These are phyloP conservation scores for Campaea margaritaria DNA, from an alignment of 2,888 invertebrate genomes.

Conservation along the genomic window DNA sequence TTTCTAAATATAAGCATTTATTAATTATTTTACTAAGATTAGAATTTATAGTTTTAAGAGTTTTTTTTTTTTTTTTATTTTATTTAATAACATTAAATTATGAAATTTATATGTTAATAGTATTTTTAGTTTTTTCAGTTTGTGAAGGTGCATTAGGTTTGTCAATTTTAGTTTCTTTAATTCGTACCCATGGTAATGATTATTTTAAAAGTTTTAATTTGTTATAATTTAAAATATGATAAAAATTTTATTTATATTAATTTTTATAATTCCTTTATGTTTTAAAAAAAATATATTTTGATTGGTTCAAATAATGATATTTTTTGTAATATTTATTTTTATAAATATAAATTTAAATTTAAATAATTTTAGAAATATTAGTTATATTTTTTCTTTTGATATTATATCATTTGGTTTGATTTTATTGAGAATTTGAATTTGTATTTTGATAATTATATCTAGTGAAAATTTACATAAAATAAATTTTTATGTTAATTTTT, in stretches of 20 bases:
- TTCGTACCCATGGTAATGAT: conserved; percentile 87
- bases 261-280: conserved; percentile 81
- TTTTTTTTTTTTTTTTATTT: conserved; percentile 81
- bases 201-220: conserved; percentile 85
- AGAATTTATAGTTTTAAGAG: conserved; percentile 85
- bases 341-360: conserved; percentile 66
- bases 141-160: conserved; percentile 88
- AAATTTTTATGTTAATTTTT: conserved; percentile 78
- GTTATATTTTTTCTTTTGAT: conserved; percentile 80
- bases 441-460: conserved; percentile 84
- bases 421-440: conserved; percentile 86
- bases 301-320: conserved; percentile 81
- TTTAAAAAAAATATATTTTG: conserved; percentile 81
- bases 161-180: conserved; percentile 86
- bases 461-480: conserved; percentile 77
- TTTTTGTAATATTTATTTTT: conserved; percentile 80
- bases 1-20: conserved; percentile 85
- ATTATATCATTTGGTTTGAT: conserved; percentile 82
- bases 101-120: conserved; percentile 84
- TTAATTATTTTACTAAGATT: conserved; percentile 85
- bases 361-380: conserved; percentile 66
- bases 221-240: conserved; percentile 78
- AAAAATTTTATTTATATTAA: conserved; percentile 80
- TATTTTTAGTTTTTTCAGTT: conserved; percentile 87
- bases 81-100: conserved; percentile 74